These are phyloP conservation scores for Engraulis encrasicolus DNA, from an alignment of 2,113 vertebrate genomes.

Conservation along the genomic window DNA sequence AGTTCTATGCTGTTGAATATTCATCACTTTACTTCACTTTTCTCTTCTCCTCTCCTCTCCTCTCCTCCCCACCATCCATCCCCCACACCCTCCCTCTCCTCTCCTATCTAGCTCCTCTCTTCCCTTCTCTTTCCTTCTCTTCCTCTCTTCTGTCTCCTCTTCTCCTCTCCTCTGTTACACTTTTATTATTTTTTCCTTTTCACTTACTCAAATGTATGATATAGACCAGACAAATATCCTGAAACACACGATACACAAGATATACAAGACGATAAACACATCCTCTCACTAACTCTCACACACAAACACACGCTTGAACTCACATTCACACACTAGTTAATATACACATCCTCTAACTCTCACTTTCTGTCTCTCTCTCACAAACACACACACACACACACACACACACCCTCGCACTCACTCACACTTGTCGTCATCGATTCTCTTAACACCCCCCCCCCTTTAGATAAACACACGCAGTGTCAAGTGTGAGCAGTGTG, in stretches of 20 bases:
- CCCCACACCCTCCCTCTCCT: slow-evolving; percentile 46
- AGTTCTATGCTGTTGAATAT: slow-evolving; percentile 86
- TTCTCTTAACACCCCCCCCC: slow-evolving; percentile 69
- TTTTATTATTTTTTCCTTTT: too few relatives aligned
- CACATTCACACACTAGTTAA: background rate
- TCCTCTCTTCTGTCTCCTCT: too few relatives aligned
- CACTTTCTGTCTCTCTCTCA: background rate
- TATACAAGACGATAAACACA: slow-evolving; percentile 40
- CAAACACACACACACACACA: background rate
- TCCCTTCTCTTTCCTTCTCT: slow-evolving; percentile 57
- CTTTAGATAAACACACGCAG: slow-evolving; percentile 99
- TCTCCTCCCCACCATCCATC: slow-evolving; percentile 67
- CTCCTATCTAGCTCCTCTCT: slow-evolving; percentile 59
- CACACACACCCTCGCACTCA: background rate
- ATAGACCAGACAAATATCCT: too few relatives aligned
- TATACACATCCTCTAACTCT: background rate
- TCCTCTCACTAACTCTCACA: background rate
- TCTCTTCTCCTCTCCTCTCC: slow-evolving; percentile 68
- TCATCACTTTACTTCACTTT: slow-evolving; percentile 88
- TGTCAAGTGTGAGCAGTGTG: slow-evolving; percentile 99
- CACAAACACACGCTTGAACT: background rate
- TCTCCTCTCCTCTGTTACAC: too few relatives aligned
- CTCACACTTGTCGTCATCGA: slow-evolving; percentile 49
- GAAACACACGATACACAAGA: slow-evolving; percentile 56
- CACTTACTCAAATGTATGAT: too few relatives aligned